Evolutionary conservation across 2,888 invertebrate species (phyloP).

Genomic region (Serrognathus titanus): DNA sequence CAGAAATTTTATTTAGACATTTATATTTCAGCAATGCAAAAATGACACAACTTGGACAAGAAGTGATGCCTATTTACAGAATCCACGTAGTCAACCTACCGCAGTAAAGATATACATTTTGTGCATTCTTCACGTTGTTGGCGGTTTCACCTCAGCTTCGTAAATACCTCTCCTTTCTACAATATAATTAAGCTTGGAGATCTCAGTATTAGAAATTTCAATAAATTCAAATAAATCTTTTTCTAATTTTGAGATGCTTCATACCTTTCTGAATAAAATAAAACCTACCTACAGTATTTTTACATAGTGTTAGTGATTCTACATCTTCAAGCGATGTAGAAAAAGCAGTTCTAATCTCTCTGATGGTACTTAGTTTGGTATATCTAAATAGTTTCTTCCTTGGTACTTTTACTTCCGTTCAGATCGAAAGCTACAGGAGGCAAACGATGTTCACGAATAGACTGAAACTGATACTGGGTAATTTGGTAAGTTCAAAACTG

Average conservation of each 20-base stretch:
- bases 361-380: slow-evolving; percentile 24
- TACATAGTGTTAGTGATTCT: slow-evolving; percentile 7
- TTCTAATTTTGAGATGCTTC: too few relatives aligned
- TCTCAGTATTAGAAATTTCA: too few relatives aligned
- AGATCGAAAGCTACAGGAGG: slow-evolving; percentile 25
- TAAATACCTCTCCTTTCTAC: not conserved
- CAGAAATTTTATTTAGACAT: too few relatives aligned
- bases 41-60: slow-evolving; percentile 11
- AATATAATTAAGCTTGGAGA: too few relatives aligned
- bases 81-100: not conserved
- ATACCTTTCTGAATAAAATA: not conserved
- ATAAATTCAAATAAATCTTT: too few relatives aligned
- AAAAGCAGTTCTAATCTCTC: slow-evolving; percentile 12
- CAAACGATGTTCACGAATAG: slow-evolving; percentile 19
- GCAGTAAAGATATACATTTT: slow-evolving; percentile 6
- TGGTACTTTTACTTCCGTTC: slow-evolving; percentile 28
- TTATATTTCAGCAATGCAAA: slow-evolving; percentile 1
- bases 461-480: slow-evolving; percentile 15
- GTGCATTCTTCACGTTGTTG: slow-evolving; percentile 9
- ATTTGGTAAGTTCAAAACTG: slow-evolving; percentile 16
- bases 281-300: not conserved
- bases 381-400: slow-evolving; percentile 25
- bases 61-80: slow-evolving; percentile 2
- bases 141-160: slow-evolving; percentile 7
- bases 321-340: slow-evolving; percentile 14